Base-by-base conservation (phyloP, 2,113 vertebrate genomes). In the Aegotheles bennettii region DNA sequence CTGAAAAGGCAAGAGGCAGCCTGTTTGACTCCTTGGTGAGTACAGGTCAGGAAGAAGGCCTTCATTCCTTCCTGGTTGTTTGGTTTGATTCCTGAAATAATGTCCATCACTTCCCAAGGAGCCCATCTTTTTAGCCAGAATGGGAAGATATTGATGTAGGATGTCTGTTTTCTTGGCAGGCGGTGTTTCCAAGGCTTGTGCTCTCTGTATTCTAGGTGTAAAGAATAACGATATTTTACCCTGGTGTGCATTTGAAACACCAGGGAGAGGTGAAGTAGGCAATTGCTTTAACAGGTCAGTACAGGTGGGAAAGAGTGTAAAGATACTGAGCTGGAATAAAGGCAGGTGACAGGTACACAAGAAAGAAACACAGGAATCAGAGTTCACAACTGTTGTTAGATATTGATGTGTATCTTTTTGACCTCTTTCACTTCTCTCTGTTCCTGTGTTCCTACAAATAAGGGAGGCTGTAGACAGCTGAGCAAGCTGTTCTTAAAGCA, bases 81-180 rank as follows among this genome's bases (percentile, higher is more conserved):
- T 90, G 2, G 4, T 65, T 84, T 68, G 7, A 25, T 53, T 85
- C 43, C 31, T 68, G 40, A 75, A 67, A 20, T 51, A 42, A 35
- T 0, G 0, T 33, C 42, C 16, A 1, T 7, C 2, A 4, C 16
- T 33, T 79, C 24, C 7, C 15, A 47, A 60, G 28, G 21, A 57
- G 20, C 15, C 18, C 1, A 2, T 14, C 20, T 40, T 65, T 71
- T 80, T 61, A 75, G 57, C 36, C n/a, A 48, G 20, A 60, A 18
- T 1, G 10, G 56, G 31, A 70, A 56, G 1, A 19, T 25, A 19
- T 14, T 53, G 40, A 48, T 42, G 31, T 33, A 42, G 24, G 50
- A 53, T 76, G 18, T 36, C 23, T 61, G 13, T 33, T 53, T 38
- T 6, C 26, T 69, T 74, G 29, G 17, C 16, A 3, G 2, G 10